These are phyloP conservation scores for Parapristionchus giblindavisi DNA, from an alignment of 2,888 invertebrate genomes.

Conservation along the genomic window DNA sequence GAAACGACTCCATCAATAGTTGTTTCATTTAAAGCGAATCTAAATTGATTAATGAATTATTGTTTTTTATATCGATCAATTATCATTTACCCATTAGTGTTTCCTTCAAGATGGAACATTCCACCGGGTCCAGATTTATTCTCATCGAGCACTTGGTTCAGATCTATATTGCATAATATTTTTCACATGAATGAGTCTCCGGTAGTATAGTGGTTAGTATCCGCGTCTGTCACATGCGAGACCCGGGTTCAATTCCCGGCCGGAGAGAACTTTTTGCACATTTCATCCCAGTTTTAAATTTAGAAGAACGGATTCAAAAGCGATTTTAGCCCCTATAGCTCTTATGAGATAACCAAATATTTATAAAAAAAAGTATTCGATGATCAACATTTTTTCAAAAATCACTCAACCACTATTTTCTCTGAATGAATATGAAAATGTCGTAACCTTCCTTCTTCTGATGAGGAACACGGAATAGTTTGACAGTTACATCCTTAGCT, in stretches of 20 bases:
- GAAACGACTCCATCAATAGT: conserved; percentile 46
- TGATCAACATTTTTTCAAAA: conserved; percentile 15
- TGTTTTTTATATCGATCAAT: neutral
- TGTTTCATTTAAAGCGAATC: conserved; percentile 54
- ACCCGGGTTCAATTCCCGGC: neutral
- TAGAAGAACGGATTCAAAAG: neutral
- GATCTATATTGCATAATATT: no score
- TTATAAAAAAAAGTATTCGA: no score
- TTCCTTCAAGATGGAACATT: conserved; percentile 57
- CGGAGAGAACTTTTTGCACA: neutral
- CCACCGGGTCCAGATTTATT: conserved; percentile 47
- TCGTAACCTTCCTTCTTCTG: conserved; percentile 50
- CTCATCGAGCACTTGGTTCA: conserved; percentile 52
- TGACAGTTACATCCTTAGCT: conserved; percentile 51
- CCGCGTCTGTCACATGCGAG: neutral
- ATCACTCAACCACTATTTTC: neutral
- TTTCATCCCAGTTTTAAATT: neutral
- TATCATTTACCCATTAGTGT: conserved; percentile 44
- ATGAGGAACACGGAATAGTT: conserved; percentile 51
- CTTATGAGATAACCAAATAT: no score
- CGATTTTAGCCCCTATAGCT: neutral
- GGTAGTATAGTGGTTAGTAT: neutral
- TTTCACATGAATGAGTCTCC: no score
- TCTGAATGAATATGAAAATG: no score
- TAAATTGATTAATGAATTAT: no score